Conservation (phyloP, 2,113 vertebrate genomes). For the Menidia beryllina region DNA sequence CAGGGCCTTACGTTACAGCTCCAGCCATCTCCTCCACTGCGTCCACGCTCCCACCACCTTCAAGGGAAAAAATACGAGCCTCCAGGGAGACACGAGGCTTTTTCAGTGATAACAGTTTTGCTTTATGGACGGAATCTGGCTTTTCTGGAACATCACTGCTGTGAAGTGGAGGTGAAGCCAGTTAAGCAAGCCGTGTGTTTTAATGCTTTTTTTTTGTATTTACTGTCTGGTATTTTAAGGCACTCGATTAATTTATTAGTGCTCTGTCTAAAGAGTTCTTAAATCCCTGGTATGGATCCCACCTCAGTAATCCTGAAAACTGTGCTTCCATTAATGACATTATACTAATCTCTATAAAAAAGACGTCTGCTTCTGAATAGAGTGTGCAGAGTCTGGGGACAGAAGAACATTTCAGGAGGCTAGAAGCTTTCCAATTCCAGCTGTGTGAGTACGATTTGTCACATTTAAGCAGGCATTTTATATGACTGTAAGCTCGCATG, state of each 20-base stretch:
- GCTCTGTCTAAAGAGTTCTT: background rate
- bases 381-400: background rate
- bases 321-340: background rate
- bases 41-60: background rate
- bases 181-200: background rate
- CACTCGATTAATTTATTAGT: conserved; percentile 3
- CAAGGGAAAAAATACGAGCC: conserved; percentile 16
- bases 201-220: background rate
- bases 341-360: conserved; percentile 1
- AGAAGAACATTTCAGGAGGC: background rate
- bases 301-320: background rate
- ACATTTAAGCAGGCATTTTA: too few relatives aligned
- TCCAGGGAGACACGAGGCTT: conserved; percentile 16
- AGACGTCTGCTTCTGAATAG: background rate
- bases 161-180: background rate
- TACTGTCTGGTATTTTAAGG: background rate
- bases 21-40: conserved; percentile 9
- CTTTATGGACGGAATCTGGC: background rate
- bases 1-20: conserved; percentile 1
- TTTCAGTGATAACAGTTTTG: conserved; percentile 1
- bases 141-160: background rate
- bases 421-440: background rate
- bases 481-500: too few relatives aligned
- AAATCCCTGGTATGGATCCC: background rate
- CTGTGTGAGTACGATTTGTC: too few relatives aligned